Evolutionary conservation across 2,888 invertebrate genomes (phyloP), one percentile per base, ranked within the genome.

Genomic region (Hartigia nigra): DNA sequence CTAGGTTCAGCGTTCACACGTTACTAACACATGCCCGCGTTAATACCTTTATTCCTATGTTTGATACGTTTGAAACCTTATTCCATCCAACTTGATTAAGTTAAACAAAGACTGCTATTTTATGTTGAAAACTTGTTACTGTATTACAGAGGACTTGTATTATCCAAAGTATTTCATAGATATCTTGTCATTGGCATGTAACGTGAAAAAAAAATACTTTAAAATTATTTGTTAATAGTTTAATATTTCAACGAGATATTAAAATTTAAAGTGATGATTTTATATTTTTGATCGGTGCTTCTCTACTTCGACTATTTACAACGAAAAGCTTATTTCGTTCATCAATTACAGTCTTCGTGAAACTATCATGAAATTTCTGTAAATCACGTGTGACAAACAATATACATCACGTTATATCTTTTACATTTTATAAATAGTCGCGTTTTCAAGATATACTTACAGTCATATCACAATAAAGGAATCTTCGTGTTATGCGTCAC

Each of bases 381-480:
- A 34, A 34, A 34, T 34, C 34, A 34, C 34, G 4, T 34, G 55
- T 55, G 2, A 9, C 55, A 55, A 55, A 23, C 9, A 55, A 55
- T 55, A 55, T 23, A 55, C 23, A 9, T 23, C 39, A 39, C 39
- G 23, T 39, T 39, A 23, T 23, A 39, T 39, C 5, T 23, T 39
- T 39, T 39, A 39, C 23, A 55, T 5, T 23, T 55, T 9, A 55
- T 23, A 55, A 55, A 55, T 55, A 55, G 55, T 55, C 55, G 55
- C 23, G 9, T 55, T 23, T 55, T 55, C 9, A 55, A 55, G 55
- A 55, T 2, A 55, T 85, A 91, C 91, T 91, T 86, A 91, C 91
- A 88, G 86, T 90, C 90, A 89, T 91, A 91, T 91, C 91, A 91
- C 91, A 91, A 89, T 91, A 88, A 89, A 91, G 89, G 89, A 90